Base-by-base conservation (phyloP, 1,140 invertebrate genomes). In the Triops cancriformis region DNA sequence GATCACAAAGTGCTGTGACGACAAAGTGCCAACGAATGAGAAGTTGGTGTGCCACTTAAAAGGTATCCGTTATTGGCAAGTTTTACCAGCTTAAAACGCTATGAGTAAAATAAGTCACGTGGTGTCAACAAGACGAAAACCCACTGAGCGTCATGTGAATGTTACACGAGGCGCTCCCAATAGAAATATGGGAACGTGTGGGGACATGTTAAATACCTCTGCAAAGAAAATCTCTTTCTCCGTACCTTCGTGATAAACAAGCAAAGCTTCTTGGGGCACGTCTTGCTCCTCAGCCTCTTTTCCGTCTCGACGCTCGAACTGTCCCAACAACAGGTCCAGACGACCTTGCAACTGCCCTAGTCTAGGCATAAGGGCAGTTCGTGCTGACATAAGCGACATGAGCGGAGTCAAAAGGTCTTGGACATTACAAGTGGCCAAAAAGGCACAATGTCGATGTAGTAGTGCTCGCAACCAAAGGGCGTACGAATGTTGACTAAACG, bases 351-450 rank as follows among this genome's bases (percentile, higher is more conserved):
- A 84, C 82, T 85, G 86, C 12, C 84, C 86, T 75, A 89, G 81
- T 76, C 88, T 87, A 7, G 86, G 83, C 27, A 90, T 82, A 26
- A 89, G 83, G 9, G 81, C 82, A 78, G 88, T 82, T 78, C 90
- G 86, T 26, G 86, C 86, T 79, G 90, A 87, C 26, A 91, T 88
- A n/a, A 88, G 85, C 73, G 86, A 88, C 72, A 91, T 83, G 73
- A 88, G 86, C 6, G 89, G 86, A 42, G 85, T 84, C 45, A 91
- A 83, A 27, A 87, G 77, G n/a, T 88, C 87, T 2, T 83, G 82
- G 31, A 88, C 81, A 72, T 87, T 84, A 83, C 88, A 88, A 0
- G 88, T 86, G 75, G 91, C 85, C 23, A 92, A 80, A 75, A 90
- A 86, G 76, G 88, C 88, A 0, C 89, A 86, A 82, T 91, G 90